Base-by-base conservation (phyloP, 2,113 vertebrate species). In the Pipra filicauda region DNA sequence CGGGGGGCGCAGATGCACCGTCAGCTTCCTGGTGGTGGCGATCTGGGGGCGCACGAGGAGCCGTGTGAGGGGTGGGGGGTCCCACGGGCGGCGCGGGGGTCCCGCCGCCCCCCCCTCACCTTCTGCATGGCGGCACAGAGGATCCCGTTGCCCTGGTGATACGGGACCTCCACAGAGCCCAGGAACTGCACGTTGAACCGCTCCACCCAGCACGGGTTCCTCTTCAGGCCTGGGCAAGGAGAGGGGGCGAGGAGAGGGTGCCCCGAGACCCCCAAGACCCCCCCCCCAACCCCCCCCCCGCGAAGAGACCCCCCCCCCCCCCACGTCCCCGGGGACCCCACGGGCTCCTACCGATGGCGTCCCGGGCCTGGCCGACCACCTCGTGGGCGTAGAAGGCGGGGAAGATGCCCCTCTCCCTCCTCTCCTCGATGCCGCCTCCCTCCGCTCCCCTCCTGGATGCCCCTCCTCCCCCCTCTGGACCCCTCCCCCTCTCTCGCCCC, bases 41-140 rank as follows among this genome's bases (percentile, higher is more conserved):
- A 99, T 99, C 99, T 99, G 97, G 83, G 93, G 72, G 44, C 8
- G 22, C 41, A n/a, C 12, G 11, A 39, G 11, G 31, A 6, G 24
- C 15, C 19, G 37, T 23, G 37, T 44, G 11, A 27, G 37, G 28
- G 28, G 39, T 28, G 52, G 54, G 37, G 52, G 39, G 37, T 30
- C 71, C 41, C 13, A 2, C 13, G 19, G 7, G 41, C 16, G 28
- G 41, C 4, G 11, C 27, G 24, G 41, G 51, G 49, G 22, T 46
- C 37, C 13, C 4, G 2, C 19, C 12, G 0, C 37, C 33, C 2
- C 26, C 48, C 15, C 13, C 96, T 91, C 96, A 99, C 99, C 98
- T 99, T 99, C 97, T 99, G 99, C 99, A 99, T 99, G 93, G 99
- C 99, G 0, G 99, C 99, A 11, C 99, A 99, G 39, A 99, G 98